Conservation (phyloP, 2,888 invertebrate species). For the Agrilus cyanescens region DNA sequence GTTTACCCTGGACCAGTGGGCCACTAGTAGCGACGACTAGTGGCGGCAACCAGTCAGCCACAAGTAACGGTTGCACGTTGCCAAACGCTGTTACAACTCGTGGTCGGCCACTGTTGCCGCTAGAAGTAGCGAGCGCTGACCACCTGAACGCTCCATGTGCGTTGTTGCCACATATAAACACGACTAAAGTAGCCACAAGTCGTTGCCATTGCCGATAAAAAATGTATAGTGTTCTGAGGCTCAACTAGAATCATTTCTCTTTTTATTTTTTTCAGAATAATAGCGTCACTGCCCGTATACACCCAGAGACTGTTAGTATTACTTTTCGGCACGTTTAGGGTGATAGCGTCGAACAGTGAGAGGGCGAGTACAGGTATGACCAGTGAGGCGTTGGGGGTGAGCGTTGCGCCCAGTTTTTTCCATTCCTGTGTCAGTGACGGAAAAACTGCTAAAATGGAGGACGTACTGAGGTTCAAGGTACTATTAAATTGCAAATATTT, state of each 20-base stretch:
- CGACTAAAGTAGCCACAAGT: too few species aligned
- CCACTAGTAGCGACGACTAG: too few species aligned
- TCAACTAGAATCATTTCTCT: background rate
- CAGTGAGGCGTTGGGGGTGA: constrained; percentile 88
- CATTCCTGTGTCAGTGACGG: constrained; percentile 93
- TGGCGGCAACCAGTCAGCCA: too few species aligned
- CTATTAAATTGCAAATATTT: constrained; percentile 17
- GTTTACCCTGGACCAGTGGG: too few species aligned
- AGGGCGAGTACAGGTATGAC: constrained; percentile 88
- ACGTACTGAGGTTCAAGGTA: constrained; percentile 89
- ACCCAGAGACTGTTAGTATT: constrained; percentile 89
- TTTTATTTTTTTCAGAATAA: constrained; percentile 48
- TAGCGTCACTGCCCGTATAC: constrained; percentile 75
- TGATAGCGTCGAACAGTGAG: constrained; percentile 85
- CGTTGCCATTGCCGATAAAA: too few species aligned
- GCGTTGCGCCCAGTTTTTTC: constrained; percentile 92
- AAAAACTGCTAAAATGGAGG: constrained; percentile 91
- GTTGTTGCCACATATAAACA: too few species aligned
- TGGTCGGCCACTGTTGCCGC: too few species aligned
- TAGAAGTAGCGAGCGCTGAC: too few species aligned
- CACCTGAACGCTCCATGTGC: too few species aligned
- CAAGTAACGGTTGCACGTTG: too few species aligned
- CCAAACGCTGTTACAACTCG: too few species aligned
- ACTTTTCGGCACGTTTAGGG: constrained; percentile 93
- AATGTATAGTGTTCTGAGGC: too few species aligned